Base-by-base conservation (phyloP, 2,797 vertebrate genomes). In the Semaprochilodus insignis region DNA sequence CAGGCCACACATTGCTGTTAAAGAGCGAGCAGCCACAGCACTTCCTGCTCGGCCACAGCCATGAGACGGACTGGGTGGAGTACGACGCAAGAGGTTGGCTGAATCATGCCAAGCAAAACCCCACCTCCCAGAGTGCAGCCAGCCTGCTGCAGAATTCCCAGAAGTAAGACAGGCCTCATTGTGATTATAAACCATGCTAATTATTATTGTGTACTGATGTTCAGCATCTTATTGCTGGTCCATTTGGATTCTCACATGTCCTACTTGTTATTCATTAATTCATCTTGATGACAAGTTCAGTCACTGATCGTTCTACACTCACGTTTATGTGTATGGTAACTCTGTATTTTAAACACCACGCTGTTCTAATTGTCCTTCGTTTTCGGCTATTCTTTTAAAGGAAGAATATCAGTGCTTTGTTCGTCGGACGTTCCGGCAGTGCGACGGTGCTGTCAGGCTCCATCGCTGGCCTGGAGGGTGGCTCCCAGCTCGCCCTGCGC, bases 11-110 rank as follows among this genome's bases (percentile, higher is more conserved):
- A 25, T 94, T 95, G 0, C 94, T 99, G 74, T 90, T 99, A 80
- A 97, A 95, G 89, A 97, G 98, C 75, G 97, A 96, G 89, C 96
- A 96, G 73, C 92, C 95, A 0, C 93, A 91, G 60, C 96, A 99
- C 84, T 99, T 99, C 91, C 93, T 99, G 88, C 90, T 99, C 91
- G 97, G 97, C 63, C 98, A 99, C 93, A 96, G 96, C 90, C 97
- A 97, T 0, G 96, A 96, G 44, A 98, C 97, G n/a, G 97, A 96
- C 92, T 99, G 97, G 97, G 97, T 99, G 76, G 97, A 99, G 84
- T 99, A 99, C 0, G 93, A 97, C 0, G 90, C 93, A 72, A 88
- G 91, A 0, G 97, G 96, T 72, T 99, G 98, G 98, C 91, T 99
- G 84, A 96, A 93, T 89, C 92, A 97, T 0, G 96, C 96, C 90